Conservation (phyloP, 1,140 invertebrate genomes). For the Brachionus rubens region DNA sequence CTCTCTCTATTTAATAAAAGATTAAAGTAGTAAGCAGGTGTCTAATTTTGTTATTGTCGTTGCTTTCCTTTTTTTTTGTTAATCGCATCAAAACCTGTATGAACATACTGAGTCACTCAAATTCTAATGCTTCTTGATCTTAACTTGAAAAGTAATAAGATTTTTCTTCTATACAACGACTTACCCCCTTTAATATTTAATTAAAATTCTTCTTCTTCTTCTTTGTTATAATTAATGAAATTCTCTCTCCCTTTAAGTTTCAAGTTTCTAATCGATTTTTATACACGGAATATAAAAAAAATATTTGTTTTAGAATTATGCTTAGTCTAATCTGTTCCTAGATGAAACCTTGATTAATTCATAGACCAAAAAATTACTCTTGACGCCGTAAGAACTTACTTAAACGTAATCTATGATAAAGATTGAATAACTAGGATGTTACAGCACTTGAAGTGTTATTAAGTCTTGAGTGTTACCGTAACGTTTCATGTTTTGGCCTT, state of each 20-base stretch:
- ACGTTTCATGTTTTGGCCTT: no score
- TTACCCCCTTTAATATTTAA: conserved; percentile 1
- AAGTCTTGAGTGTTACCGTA: no score
- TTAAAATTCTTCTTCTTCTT: not conserved
- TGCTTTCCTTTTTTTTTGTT: not conserved
- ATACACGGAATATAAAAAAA: not conserved
- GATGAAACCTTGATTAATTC: no score
- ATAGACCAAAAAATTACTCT: no score
- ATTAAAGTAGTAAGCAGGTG: conserved; percentile 12
- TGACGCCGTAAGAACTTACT: no score
- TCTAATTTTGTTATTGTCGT: conserved; percentile 1
- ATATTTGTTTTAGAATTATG: not conserved
- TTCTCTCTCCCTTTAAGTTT: not conserved
- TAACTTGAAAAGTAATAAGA: not conserved
- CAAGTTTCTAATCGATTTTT: not conserved
- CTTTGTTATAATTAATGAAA: not conserved
- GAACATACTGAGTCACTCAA: not conserved
- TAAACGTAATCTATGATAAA: no score
- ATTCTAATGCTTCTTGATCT: not conserved
- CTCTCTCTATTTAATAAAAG: not conserved
- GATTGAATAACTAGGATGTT: no score
- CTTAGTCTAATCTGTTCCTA: no score
- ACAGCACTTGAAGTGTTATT: no score
- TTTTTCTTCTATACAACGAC: not conserved
- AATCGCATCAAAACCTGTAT: not conserved